These are phyloP conservation scores for Poecilia latipinna DNA, from an alignment of 2,113 vertebrate species.

Conservation along the genomic window DNA sequence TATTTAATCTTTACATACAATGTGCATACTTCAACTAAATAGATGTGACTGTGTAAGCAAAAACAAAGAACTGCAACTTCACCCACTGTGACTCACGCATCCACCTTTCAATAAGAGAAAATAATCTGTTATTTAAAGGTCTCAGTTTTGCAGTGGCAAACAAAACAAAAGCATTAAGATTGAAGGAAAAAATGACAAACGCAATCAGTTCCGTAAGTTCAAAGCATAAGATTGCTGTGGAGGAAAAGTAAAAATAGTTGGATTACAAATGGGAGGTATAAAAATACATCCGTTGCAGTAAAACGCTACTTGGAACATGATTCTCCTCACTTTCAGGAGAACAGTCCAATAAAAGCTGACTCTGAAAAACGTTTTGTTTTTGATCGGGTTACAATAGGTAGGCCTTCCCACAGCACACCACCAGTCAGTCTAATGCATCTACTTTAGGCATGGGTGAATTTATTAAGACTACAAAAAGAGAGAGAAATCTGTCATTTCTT, in stretches of 20 bases:
- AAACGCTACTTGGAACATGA: background rate
- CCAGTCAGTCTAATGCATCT: background rate
- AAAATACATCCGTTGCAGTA: background rate
- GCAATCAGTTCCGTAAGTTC: background rate
- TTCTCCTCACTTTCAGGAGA: background rate
- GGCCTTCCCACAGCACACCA: background rate
- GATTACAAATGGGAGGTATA: background rate
- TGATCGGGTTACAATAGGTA: background rate
- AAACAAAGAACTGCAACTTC: background rate
- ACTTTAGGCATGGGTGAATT: background rate
- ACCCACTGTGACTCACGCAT: background rate
- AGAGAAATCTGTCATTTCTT: no score
- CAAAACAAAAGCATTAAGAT: no score
- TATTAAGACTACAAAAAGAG: no score
- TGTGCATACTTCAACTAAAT: no score
- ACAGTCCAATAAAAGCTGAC: background rate
- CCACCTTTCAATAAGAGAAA: no score
- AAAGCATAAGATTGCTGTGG: background rate
- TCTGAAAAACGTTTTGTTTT: background rate
- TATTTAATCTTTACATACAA: background rate
- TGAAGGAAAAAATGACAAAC: background rate
- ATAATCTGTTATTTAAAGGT: no score
- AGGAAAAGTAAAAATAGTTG: background rate
- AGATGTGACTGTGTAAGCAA: background rate
- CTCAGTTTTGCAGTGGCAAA: no score